These are phyloP conservation scores for Sarcophaga bullata DNA, from an alignment of 1,140 invertebrate genomes.

Conservation along the genomic window DNA sequence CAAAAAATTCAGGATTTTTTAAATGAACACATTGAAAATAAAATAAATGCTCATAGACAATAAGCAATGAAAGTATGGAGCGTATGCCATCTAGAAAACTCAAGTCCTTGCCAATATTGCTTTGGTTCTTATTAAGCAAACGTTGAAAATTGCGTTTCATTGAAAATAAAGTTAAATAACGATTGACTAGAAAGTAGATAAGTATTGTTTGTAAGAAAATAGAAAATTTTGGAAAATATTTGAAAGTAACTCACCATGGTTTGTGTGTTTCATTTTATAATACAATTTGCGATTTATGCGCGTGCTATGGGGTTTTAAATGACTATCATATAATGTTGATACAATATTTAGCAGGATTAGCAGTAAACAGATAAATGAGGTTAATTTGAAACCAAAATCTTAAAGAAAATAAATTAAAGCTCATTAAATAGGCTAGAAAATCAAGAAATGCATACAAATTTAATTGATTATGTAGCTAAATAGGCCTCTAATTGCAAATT, in stretches of 20 bases:
- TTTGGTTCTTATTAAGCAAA: slow-evolving; percentile 41
- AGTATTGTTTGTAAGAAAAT: background rate
- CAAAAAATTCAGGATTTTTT: slow-evolving; percentile 58
- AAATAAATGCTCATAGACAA: slow-evolving; percentile 55
- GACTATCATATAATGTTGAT: background rate
- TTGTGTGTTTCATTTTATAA: background rate
- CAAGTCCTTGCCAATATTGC: slow-evolving; percentile 47
- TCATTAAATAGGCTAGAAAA: no score
- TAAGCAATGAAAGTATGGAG: slow-evolving; percentile 51
- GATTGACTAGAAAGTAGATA: slow-evolving; percentile 31
- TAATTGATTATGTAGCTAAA: no score
- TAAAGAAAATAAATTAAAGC: background rate
- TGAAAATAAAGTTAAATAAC: slow-evolving; percentile 53
- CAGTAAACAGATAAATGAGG: background rate
- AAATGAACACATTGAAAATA: slow-evolving; percentile 51
- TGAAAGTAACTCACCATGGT: background rate
- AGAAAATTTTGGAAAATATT: no score
- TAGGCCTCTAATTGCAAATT: no score
- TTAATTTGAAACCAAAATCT: slow-evolving; percentile 4
- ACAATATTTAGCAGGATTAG: background rate
- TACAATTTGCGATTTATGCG: background rate
- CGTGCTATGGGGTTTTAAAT: background rate
- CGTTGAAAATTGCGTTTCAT: slow-evolving; percentile 60
- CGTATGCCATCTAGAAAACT: slow-evolving; percentile 58
- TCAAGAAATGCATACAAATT: no score